Conservation (phyloP, 2,797 vertebrate species). For the Leptatherina wallacei region DNA sequence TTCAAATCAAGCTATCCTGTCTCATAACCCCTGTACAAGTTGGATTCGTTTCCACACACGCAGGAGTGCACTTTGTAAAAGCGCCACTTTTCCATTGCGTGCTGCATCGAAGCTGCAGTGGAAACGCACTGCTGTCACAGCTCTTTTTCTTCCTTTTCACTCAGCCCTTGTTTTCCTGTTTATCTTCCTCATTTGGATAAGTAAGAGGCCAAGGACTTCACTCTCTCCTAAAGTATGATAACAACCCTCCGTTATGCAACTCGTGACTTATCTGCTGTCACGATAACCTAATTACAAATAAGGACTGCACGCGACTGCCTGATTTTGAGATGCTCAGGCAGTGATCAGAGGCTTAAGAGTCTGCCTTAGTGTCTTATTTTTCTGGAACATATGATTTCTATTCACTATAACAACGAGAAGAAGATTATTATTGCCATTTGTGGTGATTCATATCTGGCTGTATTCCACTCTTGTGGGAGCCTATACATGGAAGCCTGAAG, state of each 20-base stretch:
- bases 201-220: constrained; percentile 26
- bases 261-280: background rate
- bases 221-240: constrained; percentile 28
- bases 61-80: constrained; percentile 27
- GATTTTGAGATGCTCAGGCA: background rate
- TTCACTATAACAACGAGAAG: background rate
- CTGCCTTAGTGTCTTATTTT: constrained; percentile 4
- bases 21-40: constrained; percentile 59
- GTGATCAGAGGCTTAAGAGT: constrained; percentile 4
- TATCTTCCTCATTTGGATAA: constrained; percentile 34
- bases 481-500: background rate
- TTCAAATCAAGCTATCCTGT: constrained; percentile 54
- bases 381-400: constrained; percentile 5
- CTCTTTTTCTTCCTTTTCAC: constrained; percentile 65
- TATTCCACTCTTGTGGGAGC: background rate
- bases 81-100: constrained; percentile 27
- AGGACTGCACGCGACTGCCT: background rate
- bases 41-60: constrained; percentile 52
- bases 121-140: constrained; percentile 57
- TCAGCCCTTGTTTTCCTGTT: constrained; percentile 62
- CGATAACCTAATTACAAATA: constrained; percentile 23
- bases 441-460: background rate
- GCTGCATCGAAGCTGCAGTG: constrained; percentile 39
- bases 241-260: constrained; percentile 22
- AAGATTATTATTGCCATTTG: background rate